Conservation (phyloP, 2,888 invertebrate genomes). For the Leptinotarsa haldemani region DNA sequence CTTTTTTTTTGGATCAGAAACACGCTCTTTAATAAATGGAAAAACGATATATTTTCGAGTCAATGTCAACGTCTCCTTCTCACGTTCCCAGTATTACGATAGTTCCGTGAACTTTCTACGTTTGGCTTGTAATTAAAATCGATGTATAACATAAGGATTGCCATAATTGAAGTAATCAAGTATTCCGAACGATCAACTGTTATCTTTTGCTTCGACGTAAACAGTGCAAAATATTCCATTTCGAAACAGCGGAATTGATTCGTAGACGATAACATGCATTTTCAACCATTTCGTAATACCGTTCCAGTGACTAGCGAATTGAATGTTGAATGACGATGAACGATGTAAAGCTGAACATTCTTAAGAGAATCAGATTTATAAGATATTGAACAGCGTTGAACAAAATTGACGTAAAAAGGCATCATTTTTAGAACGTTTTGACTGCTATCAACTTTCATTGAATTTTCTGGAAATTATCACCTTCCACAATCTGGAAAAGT, state of each 20-base stretch:
- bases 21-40: not conserved
- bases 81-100: not conserved
- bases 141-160: constrained; percentile 19
- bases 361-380: no score
- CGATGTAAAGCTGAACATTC: no score
- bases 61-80: constrained; percentile 4
- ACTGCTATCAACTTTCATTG: no score
- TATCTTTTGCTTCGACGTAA: constrained; percentile 12
- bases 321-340: no score
- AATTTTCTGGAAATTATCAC: no score
- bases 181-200: constrained; percentile 16
- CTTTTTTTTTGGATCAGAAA: no score
- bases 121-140: constrained; percentile 31
- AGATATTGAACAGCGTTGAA: no score
- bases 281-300: not conserved
- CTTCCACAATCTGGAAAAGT: no score
- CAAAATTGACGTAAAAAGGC: no score
- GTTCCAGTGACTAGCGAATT: not conserved
- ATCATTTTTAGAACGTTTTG: no score
- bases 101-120: constrained; percentile 31
- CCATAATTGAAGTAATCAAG: constrained; percentile 19
- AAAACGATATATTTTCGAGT: constrained; percentile 2
- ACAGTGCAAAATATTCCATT: constrained; percentile 25
- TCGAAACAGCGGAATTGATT: constrained; percentile 11
- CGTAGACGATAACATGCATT: not conserved